Evolutionary conservation across 2,888 invertebrate species (phyloP).

Genomic region (Leptothorax acervorum): DNA sequence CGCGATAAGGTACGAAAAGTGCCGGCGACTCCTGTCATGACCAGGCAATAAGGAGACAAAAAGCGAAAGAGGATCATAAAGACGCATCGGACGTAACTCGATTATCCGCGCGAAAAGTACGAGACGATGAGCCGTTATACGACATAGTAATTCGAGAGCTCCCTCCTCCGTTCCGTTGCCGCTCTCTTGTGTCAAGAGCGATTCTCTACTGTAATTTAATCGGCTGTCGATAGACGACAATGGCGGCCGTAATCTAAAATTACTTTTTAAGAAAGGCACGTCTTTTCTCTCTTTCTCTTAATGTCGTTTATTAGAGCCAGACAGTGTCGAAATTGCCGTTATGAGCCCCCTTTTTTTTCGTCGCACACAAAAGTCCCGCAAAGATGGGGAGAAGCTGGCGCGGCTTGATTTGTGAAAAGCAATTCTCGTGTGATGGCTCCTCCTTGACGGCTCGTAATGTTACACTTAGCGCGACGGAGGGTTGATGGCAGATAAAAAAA

Average conservation of each 20-base stretch:
- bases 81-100: constrained; percentile 68
- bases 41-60: constrained; percentile 41
- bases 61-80: constrained; percentile 43
- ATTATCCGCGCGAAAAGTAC: constrained; percentile 70
- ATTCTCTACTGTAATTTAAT: constrained; percentile 75
- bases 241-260: constrained; percentile 72
- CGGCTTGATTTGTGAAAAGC: constrained; percentile 46
- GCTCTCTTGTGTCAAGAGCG: constrained; percentile 53
- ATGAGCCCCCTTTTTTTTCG: constrained; percentile 32
- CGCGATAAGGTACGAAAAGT: constrained; percentile 15
- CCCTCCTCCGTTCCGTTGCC: constrained; percentile 6
- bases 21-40: constrained; percentile 30
- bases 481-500: constrained; percentile 22
- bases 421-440: constrained; percentile 21
- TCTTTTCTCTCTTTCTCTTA: background rate
- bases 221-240: constrained; percentile 72
- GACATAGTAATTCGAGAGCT: constrained; percentile 68
- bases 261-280: constrained; percentile 59
- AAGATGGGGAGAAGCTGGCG: constrained; percentile 25
- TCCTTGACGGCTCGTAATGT: constrained; percentile 31
- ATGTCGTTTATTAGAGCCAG: constrained; percentile 59
- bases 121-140: constrained; percentile 58
- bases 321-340: constrained; percentile 31
- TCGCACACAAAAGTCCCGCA: background rate
- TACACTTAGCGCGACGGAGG: constrained; percentile 4